These are phyloP conservation scores for Calonectris borealis DNA, from an alignment of 2,113 vertebrate genomes.

Conservation along the genomic window DNA sequence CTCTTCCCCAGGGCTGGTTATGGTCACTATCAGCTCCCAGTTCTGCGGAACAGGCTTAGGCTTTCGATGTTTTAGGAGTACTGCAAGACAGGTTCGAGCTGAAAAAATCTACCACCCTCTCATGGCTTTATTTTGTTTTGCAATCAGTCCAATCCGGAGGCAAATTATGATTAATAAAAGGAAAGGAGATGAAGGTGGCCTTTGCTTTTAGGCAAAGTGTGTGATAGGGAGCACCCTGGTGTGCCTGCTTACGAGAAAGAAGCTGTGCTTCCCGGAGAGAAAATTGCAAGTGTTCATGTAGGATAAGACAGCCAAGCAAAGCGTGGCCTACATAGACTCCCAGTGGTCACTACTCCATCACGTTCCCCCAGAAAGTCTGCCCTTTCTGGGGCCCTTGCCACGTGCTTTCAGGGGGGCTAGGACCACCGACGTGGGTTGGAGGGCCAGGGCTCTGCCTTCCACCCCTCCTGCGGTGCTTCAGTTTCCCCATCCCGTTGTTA, in stretches of 20 bases:
- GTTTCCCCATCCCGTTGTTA: not conserved
- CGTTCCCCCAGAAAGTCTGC: not conserved
- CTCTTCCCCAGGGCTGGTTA: not conserved
- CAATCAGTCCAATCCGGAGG: constrained; percentile 25
- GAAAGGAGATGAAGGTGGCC: constrained; percentile 23
- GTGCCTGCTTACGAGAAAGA: constrained; percentile 7
- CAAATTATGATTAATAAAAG: constrained; percentile 50
- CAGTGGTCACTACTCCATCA: not conserved
- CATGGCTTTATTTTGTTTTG: constrained; percentile 23
- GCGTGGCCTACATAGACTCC: not conserved
- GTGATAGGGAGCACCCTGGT: constrained; percentile 20
- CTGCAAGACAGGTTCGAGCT: not conserved
- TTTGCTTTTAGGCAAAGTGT: constrained; percentile 58
- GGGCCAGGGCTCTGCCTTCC: not conserved
- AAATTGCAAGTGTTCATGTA: not conserved
- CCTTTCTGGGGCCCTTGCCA: accelerated
- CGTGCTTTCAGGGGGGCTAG: too few species aligned
- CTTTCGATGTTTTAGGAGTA: not conserved
- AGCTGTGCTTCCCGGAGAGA: not conserved
- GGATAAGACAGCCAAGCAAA: not conserved
- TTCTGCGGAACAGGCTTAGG: not conserved
- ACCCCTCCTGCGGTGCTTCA: not conserved
- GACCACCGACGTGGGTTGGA: not conserved
- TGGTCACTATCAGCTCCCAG: not conserved
- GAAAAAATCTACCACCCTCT: constrained; percentile 22